Conservation (phyloP, 2,113 vertebrate genomes). For the Crotalus horridus region DNA sequence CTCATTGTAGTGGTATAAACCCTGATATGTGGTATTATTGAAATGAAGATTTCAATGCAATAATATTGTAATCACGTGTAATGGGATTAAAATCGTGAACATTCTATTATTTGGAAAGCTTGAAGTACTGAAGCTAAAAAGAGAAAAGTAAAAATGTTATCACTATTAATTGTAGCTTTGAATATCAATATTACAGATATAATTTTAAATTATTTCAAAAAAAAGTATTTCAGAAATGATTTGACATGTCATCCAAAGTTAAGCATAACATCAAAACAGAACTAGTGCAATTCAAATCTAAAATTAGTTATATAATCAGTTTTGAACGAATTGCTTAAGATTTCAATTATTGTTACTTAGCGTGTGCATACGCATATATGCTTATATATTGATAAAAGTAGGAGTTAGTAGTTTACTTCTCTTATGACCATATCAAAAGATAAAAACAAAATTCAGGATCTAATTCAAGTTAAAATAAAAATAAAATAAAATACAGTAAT, state of each 20-base stretch:
- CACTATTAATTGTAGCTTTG: background rate
- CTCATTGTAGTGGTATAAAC: background rate
- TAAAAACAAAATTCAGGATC: background rate
- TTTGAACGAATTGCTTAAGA: background rate
- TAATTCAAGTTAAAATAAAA: background rate
- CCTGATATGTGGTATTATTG: background rate
- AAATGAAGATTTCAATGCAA: background rate
- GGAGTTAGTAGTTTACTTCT: background rate
- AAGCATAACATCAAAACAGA: background rate
- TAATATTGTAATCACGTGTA: background rate
- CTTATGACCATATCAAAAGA: background rate
- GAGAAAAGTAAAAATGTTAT: background rate
- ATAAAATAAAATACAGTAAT: background rate
- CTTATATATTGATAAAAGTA: background rate
- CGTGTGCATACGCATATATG: background rate
- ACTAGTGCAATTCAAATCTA: background rate
- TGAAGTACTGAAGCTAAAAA: background rate
- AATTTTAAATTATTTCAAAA: background rate
- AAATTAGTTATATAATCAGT: background rate
- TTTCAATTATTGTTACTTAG: background rate
- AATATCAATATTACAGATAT: background rate
- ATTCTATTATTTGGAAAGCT: background rate
- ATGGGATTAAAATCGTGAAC: background rate
- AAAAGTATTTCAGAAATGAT: background rate
- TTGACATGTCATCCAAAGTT: background rate